phyloP scores from a whole-genome alignment of 2,888 invertebrate genomes.

The Hypsopygia costalis region DNA sequence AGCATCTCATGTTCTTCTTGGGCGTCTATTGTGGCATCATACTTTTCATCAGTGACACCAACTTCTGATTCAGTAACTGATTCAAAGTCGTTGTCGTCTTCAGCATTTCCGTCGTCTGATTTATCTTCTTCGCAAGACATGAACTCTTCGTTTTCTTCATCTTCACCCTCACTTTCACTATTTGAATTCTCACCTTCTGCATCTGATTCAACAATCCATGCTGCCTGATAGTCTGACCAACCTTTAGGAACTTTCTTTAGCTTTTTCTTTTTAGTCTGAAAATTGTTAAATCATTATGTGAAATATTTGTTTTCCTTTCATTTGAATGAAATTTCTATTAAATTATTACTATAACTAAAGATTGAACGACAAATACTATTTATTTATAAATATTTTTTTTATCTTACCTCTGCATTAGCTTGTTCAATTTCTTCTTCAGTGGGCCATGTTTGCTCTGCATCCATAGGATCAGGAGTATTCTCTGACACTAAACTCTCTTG shows the following conservation, averaged over 20 bases:
- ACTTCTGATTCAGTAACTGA: constrained; percentile 84
- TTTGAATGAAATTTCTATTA: too few species aligned
- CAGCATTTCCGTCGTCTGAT: constrained; percentile 71
- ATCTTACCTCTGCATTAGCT: constrained; percentile 79
- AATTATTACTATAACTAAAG: too few species aligned
- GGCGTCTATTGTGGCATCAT: constrained; percentile 75
- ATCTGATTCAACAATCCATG: constrained; percentile 92
- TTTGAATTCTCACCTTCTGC: constrained; percentile 73
- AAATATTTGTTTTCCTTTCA: background rate
- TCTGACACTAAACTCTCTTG: constrained; percentile 90
- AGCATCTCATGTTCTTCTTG: constrained; percentile 89
- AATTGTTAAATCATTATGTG: constrained; percentile 8
- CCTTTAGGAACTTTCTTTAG: constrained; percentile 95
- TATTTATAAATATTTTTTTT: background rate
- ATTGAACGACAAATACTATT: too few species aligned
- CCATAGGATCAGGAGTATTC: constrained; percentile 93
- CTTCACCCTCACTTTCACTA: constrained; percentile 48
- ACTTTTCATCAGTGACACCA: constrained; percentile 82
- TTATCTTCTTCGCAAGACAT: constrained; percentile 78
- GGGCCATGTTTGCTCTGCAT: constrained; percentile 98
- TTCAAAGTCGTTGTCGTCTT: constrained; percentile 84
- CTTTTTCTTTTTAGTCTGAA: constrained; percentile 80
- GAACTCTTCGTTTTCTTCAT: constrained; percentile 56
- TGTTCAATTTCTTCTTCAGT: constrained; percentile 93
- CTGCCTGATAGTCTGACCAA: constrained; percentile 98